phyloP scores from a whole-genome alignment of 1,140 invertebrate species.

The Propsilocerus akamusi region DNA sequence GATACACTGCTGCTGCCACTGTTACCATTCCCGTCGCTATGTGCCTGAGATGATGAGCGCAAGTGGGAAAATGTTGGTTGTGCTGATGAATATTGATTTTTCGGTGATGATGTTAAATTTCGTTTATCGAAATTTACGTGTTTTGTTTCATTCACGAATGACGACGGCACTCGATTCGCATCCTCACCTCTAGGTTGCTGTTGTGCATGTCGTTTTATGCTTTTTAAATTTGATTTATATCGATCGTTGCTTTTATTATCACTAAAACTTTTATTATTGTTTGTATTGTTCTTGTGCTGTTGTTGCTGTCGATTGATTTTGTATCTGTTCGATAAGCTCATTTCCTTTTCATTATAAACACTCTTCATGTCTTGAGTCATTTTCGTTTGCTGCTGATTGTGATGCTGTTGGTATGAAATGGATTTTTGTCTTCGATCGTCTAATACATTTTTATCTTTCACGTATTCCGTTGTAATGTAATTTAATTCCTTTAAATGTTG shows the following conservation, averaged over 20 bases:
- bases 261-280: not conserved
- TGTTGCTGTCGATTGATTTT: slow-evolving; percentile 9
- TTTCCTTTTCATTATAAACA: not conserved
- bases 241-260: slow-evolving; percentile 5
- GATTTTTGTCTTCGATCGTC: not conserved
- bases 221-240: slow-evolving; percentile 4
- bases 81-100: not conserved
- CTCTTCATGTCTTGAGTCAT: not conserved
- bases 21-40: too few relatives aligned
- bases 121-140: slow-evolving; percentile 2
- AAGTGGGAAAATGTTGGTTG: not conserved
- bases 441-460: slow-evolving; percentile 11
- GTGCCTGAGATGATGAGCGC: not conserved
- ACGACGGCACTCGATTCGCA: not conserved
- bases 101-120: not conserved
- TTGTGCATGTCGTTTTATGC: not conserved
- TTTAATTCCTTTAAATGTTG: slow-evolving; percentile 12
- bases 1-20: not conserved
- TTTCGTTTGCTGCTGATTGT: slow-evolving; percentile 8
- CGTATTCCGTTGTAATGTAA: slow-evolving; percentile 25
- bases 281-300: slow-evolving; percentile 6
- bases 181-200: not conserved
- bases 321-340: not conserved
- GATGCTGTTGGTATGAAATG: not conserved
- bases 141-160: not conserved